These are phyloP conservation scores for Marcusenius ussheri DNA, from an alignment of 2,113 vertebrate species.

Conservation along the genomic window DNA sequence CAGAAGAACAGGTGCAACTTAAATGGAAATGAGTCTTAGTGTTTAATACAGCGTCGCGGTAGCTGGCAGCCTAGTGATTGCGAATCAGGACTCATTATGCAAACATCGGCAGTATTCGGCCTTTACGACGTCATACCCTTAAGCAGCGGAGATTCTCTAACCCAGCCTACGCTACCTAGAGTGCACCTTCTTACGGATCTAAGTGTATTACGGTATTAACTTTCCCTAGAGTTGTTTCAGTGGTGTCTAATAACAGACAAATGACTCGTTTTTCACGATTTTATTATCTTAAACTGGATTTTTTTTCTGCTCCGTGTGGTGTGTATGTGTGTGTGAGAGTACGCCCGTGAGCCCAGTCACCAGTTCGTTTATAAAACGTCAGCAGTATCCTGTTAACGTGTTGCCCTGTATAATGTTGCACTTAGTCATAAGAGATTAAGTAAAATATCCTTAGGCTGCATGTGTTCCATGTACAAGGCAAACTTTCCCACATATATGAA, in stretches of 20 bases:
- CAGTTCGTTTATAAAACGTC: neutral
- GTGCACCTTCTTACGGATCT: neutral
- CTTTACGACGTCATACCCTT: neutral
- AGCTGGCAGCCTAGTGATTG: neutral
- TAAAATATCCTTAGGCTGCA: neutral
- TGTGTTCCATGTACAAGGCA: neutral
- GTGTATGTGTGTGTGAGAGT: neutral
- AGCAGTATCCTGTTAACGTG: neutral
- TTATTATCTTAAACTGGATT: neutral
- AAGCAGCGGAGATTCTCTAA: neutral
- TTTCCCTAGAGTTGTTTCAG: neutral
- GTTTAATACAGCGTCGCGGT: neutral
- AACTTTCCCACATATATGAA: slow-evolving; percentile 2
- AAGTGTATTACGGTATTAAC: neutral
- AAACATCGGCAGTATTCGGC: neutral
- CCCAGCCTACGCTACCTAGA: neutral
- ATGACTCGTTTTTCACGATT: neutral
- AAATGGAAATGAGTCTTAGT: neutral
- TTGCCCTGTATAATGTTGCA: neutral
- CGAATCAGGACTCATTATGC: neutral
- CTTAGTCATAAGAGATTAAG: neutral
- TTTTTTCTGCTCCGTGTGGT: neutral
- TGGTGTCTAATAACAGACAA: neutral
- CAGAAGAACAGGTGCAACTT: neutral
- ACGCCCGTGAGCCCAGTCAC: neutral